Percentiles rank a stretch among this genome's conserved stretches.
Conservation (phyloP, 2,888 invertebrate species). For the Tetragonula carbonaria region DNA sequence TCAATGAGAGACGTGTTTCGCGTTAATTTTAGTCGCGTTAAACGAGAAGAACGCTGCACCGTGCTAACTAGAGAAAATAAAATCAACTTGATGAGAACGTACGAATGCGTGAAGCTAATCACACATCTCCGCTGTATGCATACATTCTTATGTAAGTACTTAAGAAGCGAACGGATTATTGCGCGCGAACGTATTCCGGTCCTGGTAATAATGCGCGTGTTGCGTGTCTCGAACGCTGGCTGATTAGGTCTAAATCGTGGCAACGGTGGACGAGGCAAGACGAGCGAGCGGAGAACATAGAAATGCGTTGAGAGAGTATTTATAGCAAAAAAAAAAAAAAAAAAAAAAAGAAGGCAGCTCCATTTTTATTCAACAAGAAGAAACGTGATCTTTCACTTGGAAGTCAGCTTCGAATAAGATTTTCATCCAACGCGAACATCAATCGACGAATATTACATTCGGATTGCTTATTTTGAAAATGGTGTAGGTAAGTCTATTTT, state of each 20-base stretch:
- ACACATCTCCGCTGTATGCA: conserved; percentile 35
- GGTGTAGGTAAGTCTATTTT: too few species aligned
- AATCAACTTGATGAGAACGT: conserved; percentile 49
- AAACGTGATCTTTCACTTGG: too few species aligned
- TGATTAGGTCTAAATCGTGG: neutral
- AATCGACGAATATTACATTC: too few species aligned
- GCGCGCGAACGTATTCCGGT: neutral
- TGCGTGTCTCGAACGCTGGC: neutral
- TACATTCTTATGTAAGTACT: conserved; percentile 56
- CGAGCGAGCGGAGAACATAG: neutral
- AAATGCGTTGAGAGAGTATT: too few species aligned
- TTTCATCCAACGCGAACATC: too few species aligned
- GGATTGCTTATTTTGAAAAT: too few species aligned
- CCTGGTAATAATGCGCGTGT: neutral
- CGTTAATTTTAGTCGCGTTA: conserved; percentile 49
- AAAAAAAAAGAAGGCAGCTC: too few species aligned
- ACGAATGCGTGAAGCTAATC: conserved; percentile 47
- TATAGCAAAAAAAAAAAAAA: too few species aligned
- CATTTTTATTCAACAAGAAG: too few species aligned
- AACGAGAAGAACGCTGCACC: conserved; percentile 68
- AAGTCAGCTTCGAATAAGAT: too few species aligned
- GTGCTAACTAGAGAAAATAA: conserved; percentile 27
- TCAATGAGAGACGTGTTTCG: conserved; percentile 70
- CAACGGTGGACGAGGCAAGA: neutral
- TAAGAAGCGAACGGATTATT: conserved; percentile 43